Percentiles rank a stretch among this genome's conserved stretches.
Evolutionary conservation across 2,888 invertebrate species (phyloP).

Genomic region (Leptinotarsa rubiginosa): DNA sequence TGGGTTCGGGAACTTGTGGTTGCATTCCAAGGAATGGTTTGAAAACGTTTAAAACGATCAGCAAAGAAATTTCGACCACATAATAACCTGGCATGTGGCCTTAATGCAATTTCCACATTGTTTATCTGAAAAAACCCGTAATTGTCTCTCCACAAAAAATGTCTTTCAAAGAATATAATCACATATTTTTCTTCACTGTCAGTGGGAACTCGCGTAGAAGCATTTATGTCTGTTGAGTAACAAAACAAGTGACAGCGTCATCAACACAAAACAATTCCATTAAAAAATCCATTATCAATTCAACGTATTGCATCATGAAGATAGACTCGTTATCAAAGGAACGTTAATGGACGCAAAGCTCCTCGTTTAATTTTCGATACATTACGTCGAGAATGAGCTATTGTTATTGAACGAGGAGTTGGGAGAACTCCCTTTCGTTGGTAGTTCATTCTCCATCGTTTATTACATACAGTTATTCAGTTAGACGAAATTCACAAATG

Average conservation of each 20-base stretch:
- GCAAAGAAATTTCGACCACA: too few species aligned
- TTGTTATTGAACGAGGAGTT: background rate
- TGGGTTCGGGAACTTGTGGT: too few species aligned
- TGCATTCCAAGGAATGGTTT: too few species aligned
- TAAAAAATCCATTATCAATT: background rate
- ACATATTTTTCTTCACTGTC: too few species aligned
- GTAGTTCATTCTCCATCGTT: background rate
- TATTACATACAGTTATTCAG: too few species aligned
- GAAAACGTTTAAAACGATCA: too few species aligned
- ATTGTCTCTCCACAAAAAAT: too few species aligned
- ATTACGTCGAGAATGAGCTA: conserved; percentile 8
- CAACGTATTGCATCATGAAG: background rate
- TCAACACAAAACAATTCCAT: background rate
- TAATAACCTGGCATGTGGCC: too few species aligned
- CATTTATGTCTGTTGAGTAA: background rate
- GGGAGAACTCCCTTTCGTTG: background rate
- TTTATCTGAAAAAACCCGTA: too few species aligned
- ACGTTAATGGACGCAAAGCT: background rate
- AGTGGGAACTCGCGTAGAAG: too few species aligned
- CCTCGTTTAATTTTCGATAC: conserved; percentile 1
- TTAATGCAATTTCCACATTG: too few species aligned
- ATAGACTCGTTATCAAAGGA: conserved; percentile 6
- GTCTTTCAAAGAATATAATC: too few species aligned
- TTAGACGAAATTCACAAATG: background rate
- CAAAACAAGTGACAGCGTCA: background rate